Conservation (phyloP, 2,797 vertebrate genomes). For the Paramormyrops hopkinsi region DNA sequence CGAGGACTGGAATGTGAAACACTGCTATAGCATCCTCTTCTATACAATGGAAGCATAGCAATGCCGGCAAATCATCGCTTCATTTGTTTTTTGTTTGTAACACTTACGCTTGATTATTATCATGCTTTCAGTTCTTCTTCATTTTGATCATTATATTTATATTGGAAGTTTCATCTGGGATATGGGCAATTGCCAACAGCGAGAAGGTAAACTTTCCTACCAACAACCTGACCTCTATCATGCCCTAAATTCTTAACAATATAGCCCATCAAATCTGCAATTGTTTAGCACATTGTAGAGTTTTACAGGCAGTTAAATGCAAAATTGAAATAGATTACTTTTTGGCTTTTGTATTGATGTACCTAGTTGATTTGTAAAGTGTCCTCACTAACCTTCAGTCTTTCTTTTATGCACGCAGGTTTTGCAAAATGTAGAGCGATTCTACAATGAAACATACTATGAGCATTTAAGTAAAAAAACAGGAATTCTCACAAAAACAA, state of each 20-base stretch:
- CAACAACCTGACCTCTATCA: not conserved
- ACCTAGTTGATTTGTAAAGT: not conserved
- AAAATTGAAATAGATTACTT: not conserved
- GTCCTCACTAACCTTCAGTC: not conserved
- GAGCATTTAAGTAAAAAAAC: conserved; percentile 58
- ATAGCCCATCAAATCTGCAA: not conserved
- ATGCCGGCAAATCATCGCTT: not conserved
- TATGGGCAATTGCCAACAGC: conserved; percentile 86
- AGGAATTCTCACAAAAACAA: conserved; percentile 63
- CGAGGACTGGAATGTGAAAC: not conserved
- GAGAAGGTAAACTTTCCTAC: conserved; percentile 58
- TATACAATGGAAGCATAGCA: not conserved
- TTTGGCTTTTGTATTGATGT: not conserved
- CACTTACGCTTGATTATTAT: not conserved
- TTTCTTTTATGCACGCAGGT: conserved; percentile 55
- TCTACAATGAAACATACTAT: conserved; percentile 69
- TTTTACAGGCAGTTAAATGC: not conserved
- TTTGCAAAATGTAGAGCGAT: conserved; percentile 65
- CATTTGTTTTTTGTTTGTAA: not conserved
- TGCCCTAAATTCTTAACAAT: not conserved
- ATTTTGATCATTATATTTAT: conserved; percentile 90
- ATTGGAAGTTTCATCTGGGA: conserved; percentile 82
- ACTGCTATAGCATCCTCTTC: not conserved
- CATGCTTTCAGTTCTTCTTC: conserved; percentile 73
- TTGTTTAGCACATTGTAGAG: not conserved